Conservation (phyloP, 2,797 vertebrate species). For the Cetoscarus ocellatus region DNA sequence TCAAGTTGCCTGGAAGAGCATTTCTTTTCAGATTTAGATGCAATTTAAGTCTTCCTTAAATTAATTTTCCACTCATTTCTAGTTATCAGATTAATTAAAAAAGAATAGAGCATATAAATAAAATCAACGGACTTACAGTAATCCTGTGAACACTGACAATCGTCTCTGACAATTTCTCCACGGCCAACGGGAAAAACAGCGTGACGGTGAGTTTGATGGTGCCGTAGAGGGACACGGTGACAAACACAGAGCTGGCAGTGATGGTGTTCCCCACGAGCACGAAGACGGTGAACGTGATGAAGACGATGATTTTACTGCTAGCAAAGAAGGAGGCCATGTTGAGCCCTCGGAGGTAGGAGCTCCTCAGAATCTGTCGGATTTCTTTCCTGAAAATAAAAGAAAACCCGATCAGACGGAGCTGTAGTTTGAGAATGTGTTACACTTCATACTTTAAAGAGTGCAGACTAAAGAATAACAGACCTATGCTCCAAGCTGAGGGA, state of each 20-base stretch:
- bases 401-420: not conserved
- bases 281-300: conserved; percentile 90
- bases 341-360: conserved; percentile 93
- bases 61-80: too few relatives aligned
- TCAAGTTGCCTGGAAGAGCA: too few relatives aligned
- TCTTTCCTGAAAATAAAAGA: conserved; percentile 86
- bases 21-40: too few relatives aligned
- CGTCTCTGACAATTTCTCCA: conserved; percentile 90
- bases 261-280: conserved; percentile 89
- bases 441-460: not conserved
- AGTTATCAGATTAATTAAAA: too few relatives aligned
- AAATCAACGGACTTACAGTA: conserved; percentile 79
- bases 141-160: conserved; percentile 91
- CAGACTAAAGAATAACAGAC: not conserved
- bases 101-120: too few relatives aligned
- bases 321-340: conserved; percentile 94
- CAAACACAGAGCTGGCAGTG: conserved; percentile 90
- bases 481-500: not conserved
- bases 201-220: conserved; percentile 88
- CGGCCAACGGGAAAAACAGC: conserved; percentile 92
- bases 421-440: too few relatives aligned
- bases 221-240: conserved; percentile 90
- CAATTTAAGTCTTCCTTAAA: too few relatives aligned
- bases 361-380: conserved; percentile 90
- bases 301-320: conserved; percentile 93